Evolutionary conservation across 2,888 invertebrate species (phyloP), one percentile per base, ranked within the genome.

Genomic region (Villa cingulata): DNA sequence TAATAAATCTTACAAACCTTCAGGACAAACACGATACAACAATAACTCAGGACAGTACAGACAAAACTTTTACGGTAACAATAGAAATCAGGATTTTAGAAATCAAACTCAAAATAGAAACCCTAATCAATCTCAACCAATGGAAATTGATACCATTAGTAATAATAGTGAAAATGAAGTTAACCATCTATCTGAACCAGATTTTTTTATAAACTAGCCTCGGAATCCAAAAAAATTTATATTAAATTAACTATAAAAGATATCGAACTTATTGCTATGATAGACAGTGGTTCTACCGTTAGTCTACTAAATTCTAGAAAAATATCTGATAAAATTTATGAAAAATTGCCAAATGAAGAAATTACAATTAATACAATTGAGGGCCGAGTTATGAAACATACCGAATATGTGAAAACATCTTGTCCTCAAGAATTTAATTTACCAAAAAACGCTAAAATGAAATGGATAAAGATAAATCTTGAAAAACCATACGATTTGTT

Each of bases 341-440:
- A 6, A 29, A 29, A 29, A 29, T 9, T 29, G 12, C 29, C 29
- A 29, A 39, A 17, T 46, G n/a, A 38, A 43, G 41, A 40, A 43
- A 23, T 19, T 48, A 37, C 14, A 45, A 41, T 43, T 41, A 34
- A 48, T 40, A 20, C 47, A 50, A 34, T 38, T 50, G 34, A 48
- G 45, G 38, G 32, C 46, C 10, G 36, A 41, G 42, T 48, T 7
- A 34, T 23, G 12, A 48, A 44, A 19, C 10, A 16, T 18, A 48
- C 39, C 6, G 38, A 50, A 41, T 45, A 38, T 29, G 52, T 52
- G 32, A 49, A 41, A 38, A 50, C 45, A 9, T 37, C 37, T 19
- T 47, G 48, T 16, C 50, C 50, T 10, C 16, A 16, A 20, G 48
- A 47, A 42, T 51, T 52, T 43, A 37, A 47, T 29, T 45, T 47